Evolutionary conservation across 2,888 invertebrate genomes (phyloP).

Genomic region (Epinotia ramella): DNA sequence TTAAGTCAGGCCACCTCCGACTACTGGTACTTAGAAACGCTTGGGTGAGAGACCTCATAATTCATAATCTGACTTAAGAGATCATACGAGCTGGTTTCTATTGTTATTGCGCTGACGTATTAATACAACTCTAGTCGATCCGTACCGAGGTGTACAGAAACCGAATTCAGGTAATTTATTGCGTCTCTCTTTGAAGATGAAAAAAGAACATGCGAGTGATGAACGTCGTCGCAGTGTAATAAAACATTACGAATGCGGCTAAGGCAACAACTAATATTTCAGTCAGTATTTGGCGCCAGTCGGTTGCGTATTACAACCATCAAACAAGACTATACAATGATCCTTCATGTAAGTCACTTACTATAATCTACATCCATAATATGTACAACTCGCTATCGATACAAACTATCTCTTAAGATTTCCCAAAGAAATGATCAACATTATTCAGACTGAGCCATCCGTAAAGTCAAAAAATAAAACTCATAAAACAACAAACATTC

Average conservation of each 20-base stretch:
- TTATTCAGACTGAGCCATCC: conserved; percentile 81
- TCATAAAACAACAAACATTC: conserved; percentile 81
- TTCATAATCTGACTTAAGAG: conserved; percentile 19
- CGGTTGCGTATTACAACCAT: conserved; percentile 32
- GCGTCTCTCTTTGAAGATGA: conserved; percentile 23
- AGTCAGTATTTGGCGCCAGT: conserved; percentile 45
- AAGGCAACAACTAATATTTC: conserved; percentile 42
- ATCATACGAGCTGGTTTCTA: conserved; percentile 19
- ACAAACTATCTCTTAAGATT: conserved; percentile 55
- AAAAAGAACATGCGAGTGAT: neutral
- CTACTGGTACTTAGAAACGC: conserved; percentile 13
- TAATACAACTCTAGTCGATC: conserved; percentile 11
- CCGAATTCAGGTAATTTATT: conserved; percentile 27
- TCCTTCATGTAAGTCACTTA: conserved; percentile 50
- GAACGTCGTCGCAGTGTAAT: conserved; percentile 21
- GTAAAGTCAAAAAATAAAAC: conserved; percentile 79
- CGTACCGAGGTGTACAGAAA: conserved; percentile 15
- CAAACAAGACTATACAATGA: conserved; percentile 50
- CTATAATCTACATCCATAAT: conserved; percentile 50
- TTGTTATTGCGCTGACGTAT: conserved; percentile 20
- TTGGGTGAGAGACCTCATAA: conserved; percentile 1
- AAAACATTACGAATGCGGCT: conserved; percentile 34
- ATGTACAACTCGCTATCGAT: conserved; percentile 55
- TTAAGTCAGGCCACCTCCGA: conserved; percentile 11
- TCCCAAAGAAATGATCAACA: conserved; percentile 82